Base-by-base conservation (phyloP, 2,797 vertebrate species). In the Hyperoplus lanceolatus region DNA sequence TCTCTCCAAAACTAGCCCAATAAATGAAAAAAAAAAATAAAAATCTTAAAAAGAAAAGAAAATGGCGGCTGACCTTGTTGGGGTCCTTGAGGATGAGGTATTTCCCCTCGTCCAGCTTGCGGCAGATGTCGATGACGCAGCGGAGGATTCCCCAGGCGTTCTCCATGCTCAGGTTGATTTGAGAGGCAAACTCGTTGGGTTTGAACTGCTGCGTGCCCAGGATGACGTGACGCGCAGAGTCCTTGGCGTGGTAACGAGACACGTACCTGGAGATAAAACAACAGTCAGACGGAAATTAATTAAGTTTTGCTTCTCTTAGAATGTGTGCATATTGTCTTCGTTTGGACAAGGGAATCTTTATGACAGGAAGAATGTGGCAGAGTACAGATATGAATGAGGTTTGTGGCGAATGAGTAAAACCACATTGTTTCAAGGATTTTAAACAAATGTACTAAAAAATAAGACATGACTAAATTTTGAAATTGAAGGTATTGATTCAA, bases 61-160 rank as follows among this genome's bases (percentile, higher is more conserved):
- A 6, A 57, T 0, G 29, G 0, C 0, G 4, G 0, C 93, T 94
- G 84, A 95, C 96, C 96, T 99, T 99, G 95, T 99, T 99, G 85
- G 98, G 98, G 91, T 99, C 98, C 91, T 99, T 99, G 65, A 99
- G 96, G 94, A 99, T 99, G 84, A 99, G 97, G 94, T 99, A 99
- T 84, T 99, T 99, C 70, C 98, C 98, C 95, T 99, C 98, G 10
- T 99, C 98, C 93, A 99, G 96, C 84, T 97, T 98, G 96, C 97
- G 98, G 94, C 98, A 99, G 94, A 98, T 99, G 83, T 99, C 98
- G 4, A 99, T 97, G 92, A 99, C 98, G 0, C 98, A 99, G 49
- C 98, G 96, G 66, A 99, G 94, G 93, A 99, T 99, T 43, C 98
- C 98, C 98, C 98, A 99, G 76, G 97, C 98, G 0, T 99, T 99